These are phyloP conservation scores for Spicauda simplicius DNA, from an alignment of 2,888 invertebrate genomes.

Conservation along the genomic window DNA sequence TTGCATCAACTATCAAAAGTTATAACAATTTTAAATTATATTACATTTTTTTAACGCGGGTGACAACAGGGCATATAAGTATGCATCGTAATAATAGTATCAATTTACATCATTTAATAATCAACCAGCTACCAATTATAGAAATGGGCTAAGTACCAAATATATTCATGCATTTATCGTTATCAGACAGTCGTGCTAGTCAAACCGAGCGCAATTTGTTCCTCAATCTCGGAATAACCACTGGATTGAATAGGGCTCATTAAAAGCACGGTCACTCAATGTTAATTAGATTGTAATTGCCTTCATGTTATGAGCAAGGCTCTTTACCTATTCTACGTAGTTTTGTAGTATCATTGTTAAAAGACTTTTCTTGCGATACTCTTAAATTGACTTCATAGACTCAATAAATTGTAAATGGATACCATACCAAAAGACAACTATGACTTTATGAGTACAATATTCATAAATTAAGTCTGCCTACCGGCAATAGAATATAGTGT, in stretches of 20 bases:
- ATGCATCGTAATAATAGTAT: neutral
- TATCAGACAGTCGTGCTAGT: slow-evolving; percentile 28
- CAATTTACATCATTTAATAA: neutral
- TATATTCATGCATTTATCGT: slow-evolving; percentile 20
- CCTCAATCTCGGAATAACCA: slow-evolving; percentile 29
- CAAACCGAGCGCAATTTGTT: slow-evolving; percentile 30
- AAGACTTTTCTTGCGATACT: slow-evolving; percentile 2
- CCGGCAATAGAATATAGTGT: too few species aligned
- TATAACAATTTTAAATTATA: too few species aligned
- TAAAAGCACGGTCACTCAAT: slow-evolving; percentile 27
- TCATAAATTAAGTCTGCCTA: too few species aligned
- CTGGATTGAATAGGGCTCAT: slow-evolving; percentile 26
- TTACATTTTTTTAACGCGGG: too few species aligned
- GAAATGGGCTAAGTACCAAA: slow-evolving; percentile 1
- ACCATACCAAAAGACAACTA: too few species aligned
- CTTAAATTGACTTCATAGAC: neutral
- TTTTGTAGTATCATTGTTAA: slow-evolving; percentile 25
- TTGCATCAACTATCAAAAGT: too few species aligned
- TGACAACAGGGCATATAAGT: too few species aligned
- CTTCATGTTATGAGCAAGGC: slow-evolving; percentile 26
- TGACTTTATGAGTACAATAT: too few species aligned
- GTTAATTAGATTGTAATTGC: slow-evolving; percentile 32
- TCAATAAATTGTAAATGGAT: too few species aligned
- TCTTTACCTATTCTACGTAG: slow-evolving; percentile 25
- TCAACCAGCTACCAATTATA: neutral